Percentiles rank a stretch among this genome's conserved stretches.
phyloP scores from a whole-genome alignment of 2,888 invertebrate genomes.

The Scaptomyza tumidula region DNA sequence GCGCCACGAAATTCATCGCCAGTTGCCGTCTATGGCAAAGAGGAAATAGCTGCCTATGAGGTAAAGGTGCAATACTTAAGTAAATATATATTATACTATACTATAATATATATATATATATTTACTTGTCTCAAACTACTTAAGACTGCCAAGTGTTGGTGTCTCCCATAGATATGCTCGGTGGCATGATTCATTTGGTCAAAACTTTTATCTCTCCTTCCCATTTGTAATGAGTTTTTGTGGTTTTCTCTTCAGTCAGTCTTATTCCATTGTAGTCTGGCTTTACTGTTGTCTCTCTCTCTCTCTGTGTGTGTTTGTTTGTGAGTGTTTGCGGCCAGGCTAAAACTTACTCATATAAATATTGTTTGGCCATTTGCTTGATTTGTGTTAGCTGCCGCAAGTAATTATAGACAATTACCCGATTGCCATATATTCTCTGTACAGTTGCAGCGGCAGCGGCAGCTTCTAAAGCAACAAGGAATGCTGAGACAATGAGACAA shows the following conservation, averaged over 20 bases:
- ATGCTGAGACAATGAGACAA: slow-evolving; percentile 61
- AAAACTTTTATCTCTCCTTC: slow-evolving; percentile 67
- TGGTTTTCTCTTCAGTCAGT: slow-evolving; percentile 53
- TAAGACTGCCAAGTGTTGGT: slow-evolving; percentile 5
- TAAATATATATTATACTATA: background rate
- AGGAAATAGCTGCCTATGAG: slow-evolving; percentile 85
- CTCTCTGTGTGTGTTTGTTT: background rate
- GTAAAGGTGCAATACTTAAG: slow-evolving; percentile 63
- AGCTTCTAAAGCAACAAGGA: slow-evolving; percentile 52
- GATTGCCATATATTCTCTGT: slow-evolving; percentile 28
- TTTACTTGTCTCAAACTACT: slow-evolving; percentile 7
- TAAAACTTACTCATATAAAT: slow-evolving; percentile 45
- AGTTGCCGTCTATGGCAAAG: slow-evolving; percentile 81
- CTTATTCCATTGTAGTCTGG: slow-evolving; percentile 14
- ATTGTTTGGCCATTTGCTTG: slow-evolving; percentile 51
- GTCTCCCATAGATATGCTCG: slow-evolving; percentile 13
- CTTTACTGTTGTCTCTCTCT: background rate
- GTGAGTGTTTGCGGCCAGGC: slow-evolving; percentile 13
- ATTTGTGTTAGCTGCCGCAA: slow-evolving; percentile 43
- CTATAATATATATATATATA: background rate
- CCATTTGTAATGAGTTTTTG: slow-evolving; percentile 72
- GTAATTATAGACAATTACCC: slow-evolving; percentile 72
- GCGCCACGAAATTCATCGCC: slow-evolving; percentile 85
- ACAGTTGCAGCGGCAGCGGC: slow-evolving; percentile 54
- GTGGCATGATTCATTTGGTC: slow-evolving; percentile 62